Conservation (phyloP, 2,113 vertebrate species). For the Pogona vitticeps region DNA sequence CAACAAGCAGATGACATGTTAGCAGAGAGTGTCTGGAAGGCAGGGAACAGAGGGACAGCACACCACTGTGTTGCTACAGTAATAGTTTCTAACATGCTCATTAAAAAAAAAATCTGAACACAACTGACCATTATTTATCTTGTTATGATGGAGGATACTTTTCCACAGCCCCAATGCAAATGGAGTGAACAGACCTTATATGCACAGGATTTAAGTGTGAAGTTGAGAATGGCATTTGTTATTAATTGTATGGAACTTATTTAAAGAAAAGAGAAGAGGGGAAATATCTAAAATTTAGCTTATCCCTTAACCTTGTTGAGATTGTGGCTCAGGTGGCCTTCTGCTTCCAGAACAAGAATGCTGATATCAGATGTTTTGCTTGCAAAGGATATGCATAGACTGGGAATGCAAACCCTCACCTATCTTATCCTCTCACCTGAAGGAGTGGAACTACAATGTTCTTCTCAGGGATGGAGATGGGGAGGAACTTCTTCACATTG, state of each 20-base stretch:
- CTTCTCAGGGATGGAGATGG: too few species aligned
- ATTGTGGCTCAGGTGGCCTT: not conserved
- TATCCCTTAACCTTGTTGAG: not conserved
- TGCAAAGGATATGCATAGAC: too few species aligned
- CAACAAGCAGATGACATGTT: constrained; percentile 49
- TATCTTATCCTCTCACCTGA: too few species aligned
- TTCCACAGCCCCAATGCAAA: too few species aligned
- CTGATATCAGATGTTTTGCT: too few species aligned
- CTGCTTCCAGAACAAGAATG: too few species aligned
- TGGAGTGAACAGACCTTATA: not conserved
- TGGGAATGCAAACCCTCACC: too few species aligned
- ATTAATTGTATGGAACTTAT: too few species aligned
- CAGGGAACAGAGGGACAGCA: constrained; percentile 29
- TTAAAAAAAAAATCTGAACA: not conserved
- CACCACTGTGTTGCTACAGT: not conserved
- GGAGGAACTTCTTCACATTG: too few species aligned
- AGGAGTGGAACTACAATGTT: too few species aligned
- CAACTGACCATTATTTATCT: not conserved
- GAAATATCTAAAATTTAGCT: not conserved
- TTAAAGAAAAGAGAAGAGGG: not conserved
- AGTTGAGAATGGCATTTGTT: too few species aligned
- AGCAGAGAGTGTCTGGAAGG: constrained; percentile 45
- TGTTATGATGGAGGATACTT: not conserved
- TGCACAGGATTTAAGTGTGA: not conserved
- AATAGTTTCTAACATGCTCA: not conserved